Base-by-base conservation (phyloP, 2,113 vertebrate genomes). In the Noturus placidus region DNA sequence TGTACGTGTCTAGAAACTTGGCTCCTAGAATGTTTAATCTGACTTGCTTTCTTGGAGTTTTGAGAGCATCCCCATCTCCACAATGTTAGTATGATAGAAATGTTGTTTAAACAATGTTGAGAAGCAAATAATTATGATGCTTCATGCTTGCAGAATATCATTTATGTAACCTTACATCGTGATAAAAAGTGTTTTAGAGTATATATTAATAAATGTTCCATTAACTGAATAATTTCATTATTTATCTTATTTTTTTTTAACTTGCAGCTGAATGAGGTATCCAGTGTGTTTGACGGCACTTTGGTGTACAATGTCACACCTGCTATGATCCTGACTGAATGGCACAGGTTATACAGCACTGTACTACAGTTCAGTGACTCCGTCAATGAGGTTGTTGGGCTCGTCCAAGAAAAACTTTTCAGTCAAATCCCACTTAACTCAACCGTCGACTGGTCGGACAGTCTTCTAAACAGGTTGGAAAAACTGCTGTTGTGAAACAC, bases 311-410 rank as follows among this genome's bases (percentile, higher is more conserved):
- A 90, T 0, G 89, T 93, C 46, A 94, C 94, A 0, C 92, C 93
- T 69, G 86, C 93, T 52, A 92, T 90, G 91, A 90, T 96, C 65
- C 92, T 96, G 56, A 91, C 92, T 2, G 93, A 94, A 88, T 95
- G 94, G 94, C 92, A 94, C 8, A 80, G 80, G 19, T 70, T 95
- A 30, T 65, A 20, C 6, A 90, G 80, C 17, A 88, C 78, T 50
- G 90, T 67, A n/a, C 0, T 85, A 74, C 17, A 91, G 27, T 92
- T 94, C 63, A 63, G 3, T 13, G 10, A 7, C n/a, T 5, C 89
- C 20, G 19, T 90, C 17, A 17, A 72, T 1, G 20, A 42, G 20
- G 0, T 38, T 1, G 46, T 4, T 17, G 52, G 77, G 17, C 72
- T 94, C 38, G 56, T 83, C 61, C 84, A 27, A 54, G 85, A 19